Conservation (phyloP, 92 coral and sea anemone species). For the Palythoa grandis region DNA sequence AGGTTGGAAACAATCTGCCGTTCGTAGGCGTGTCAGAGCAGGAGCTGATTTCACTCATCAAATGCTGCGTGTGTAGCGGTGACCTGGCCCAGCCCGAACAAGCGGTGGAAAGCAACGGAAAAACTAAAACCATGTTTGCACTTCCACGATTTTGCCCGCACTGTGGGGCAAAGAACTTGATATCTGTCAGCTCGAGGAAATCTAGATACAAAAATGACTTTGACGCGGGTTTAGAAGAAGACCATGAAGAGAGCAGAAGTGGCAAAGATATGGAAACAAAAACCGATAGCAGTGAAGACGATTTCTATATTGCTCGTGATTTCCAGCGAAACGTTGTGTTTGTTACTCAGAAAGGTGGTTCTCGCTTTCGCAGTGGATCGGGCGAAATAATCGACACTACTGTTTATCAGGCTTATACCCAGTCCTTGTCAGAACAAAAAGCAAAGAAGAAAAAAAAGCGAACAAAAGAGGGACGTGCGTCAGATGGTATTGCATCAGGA, state of each 20-base stretch:
- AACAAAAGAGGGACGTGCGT: not conserved
- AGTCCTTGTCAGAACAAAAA: not conserved
- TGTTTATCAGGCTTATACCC: not conserved
- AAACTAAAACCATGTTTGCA: slow-evolving; percentile 35
- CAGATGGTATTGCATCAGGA: not conserved
- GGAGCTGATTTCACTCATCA: slow-evolving; percentile 58
- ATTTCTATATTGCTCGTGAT: not conserved
- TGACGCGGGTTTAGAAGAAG: not conserved
- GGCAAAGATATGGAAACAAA: no score
- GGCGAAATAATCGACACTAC: not conserved
- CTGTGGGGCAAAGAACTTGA: slow-evolving; percentile 54
- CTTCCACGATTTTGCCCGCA: slow-evolving; percentile 55
- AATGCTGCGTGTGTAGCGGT: slow-evolving; percentile 64
- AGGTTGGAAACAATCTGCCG: slow-evolving; percentile 79
- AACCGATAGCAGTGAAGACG: not conserved
- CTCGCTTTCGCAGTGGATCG: not conserved
- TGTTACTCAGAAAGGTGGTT: not conserved
- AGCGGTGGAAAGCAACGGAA: slow-evolving; percentile 56
- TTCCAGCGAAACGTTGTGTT: not conserved
- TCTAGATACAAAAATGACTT: not conserved
- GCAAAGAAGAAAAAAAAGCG: not conserved
- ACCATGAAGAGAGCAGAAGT: not conserved
- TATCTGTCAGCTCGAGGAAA: not conserved
- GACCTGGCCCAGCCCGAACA: slow-evolving; percentile 68
- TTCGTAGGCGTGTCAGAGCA: slow-evolving; percentile 57